Conservation (phyloP, 2,797 vertebrate species). For the Gymnothorax reevesii region DNA sequence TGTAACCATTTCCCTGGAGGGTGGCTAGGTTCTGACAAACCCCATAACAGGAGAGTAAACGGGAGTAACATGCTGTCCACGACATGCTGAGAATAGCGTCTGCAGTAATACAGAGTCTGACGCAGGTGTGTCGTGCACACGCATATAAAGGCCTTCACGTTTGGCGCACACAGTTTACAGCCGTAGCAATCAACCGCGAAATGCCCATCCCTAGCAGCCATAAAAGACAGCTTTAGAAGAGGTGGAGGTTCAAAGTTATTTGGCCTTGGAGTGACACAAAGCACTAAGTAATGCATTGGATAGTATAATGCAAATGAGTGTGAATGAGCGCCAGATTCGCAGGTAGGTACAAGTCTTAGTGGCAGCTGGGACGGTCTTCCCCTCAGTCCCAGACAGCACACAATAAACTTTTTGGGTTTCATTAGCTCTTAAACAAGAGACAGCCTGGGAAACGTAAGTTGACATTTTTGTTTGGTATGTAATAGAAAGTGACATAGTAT, state of each 20-base stretch:
- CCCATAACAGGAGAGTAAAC: not conserved
- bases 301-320: not conserved
- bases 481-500: not conserved
- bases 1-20: not conserved
- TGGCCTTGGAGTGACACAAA: not conserved
- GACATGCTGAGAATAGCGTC: not conserved
- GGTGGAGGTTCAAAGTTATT: not conserved
- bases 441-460: not conserved
- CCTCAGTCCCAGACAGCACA: no score
- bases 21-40: not conserved
- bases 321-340: not conserved
- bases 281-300: not conserved
- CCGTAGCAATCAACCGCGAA: not conserved
- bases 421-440: not conserved
- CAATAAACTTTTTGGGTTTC: not conserved
- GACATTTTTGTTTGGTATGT: not conserved
- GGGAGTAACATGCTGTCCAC: not conserved
- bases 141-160: not conserved
- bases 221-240: not conserved
- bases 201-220: not conserved
- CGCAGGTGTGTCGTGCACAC: not conserved
- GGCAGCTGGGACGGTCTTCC: not conserved
- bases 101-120: not conserved
- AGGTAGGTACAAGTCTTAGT: not conserved
- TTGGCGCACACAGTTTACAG: not conserved